A percentile compares a stretch with the other conserved stretches of the same genome.
Conservation (phyloP, 2,797 vertebrate genomes). For the Ispidina lecontei region DNA sequence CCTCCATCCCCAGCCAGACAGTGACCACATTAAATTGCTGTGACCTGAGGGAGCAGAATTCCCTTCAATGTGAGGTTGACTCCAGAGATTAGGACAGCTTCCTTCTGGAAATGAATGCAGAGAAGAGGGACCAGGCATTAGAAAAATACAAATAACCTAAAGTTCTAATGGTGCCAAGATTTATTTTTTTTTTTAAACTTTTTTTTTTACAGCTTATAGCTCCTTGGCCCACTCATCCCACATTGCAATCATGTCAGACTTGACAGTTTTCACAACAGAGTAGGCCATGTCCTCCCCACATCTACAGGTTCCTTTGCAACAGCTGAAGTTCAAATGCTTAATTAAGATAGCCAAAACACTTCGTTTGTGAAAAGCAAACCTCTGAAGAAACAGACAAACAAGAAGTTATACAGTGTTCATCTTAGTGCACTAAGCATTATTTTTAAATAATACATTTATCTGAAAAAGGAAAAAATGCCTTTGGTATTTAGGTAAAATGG, state of each 20-base stretch:
- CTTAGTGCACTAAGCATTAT: neutral
- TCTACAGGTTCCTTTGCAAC: neutral
- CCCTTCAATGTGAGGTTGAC: neutral
- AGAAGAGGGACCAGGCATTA: neutral
- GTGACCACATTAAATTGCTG: neutral
- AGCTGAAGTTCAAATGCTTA: neutral
- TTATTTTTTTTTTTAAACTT: no score
- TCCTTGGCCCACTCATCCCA: neutral
- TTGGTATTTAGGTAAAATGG: neutral
- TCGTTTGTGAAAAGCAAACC: neutral
- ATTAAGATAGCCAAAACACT: neutral
- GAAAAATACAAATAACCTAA: neutral
- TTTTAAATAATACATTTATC: neutral
- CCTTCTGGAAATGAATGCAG: neutral
- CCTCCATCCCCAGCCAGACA: neutral
- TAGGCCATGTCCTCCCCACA: neutral
- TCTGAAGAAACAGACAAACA: neutral
- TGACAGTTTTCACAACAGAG: constrained; percentile 9
- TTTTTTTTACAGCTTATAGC: neutral
- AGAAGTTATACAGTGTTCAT: neutral
- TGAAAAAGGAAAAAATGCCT: neutral
- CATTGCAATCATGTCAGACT: neutral
- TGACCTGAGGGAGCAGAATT: neutral
- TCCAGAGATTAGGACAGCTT: neutral
- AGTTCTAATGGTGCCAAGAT: neutral